Conservation (phyloP, 2,797 vertebrate genomes). For the Scarus forsteni region DNA sequence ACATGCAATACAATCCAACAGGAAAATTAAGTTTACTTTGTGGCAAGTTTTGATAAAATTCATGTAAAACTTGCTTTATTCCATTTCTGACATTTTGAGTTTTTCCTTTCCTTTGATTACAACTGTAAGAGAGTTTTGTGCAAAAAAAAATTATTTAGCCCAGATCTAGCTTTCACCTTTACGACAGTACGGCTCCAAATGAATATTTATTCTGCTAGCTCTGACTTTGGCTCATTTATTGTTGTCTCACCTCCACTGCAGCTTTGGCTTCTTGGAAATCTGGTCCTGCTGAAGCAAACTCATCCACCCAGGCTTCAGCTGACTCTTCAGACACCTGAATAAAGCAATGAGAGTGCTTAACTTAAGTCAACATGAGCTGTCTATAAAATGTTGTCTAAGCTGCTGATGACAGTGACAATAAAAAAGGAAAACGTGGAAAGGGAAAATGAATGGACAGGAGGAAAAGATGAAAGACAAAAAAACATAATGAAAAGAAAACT, state of each 20-base stretch:
- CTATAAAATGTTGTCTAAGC: constrained; percentile 15
- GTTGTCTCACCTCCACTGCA: constrained; percentile 92
- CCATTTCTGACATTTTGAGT: too few species aligned
- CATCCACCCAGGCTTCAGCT: constrained; percentile 97
- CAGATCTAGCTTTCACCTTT: too few species aligned
- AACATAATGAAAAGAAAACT: constrained; percentile 19
- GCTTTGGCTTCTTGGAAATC: constrained; percentile 98
- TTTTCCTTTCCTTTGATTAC: too few species aligned
- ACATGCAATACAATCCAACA: too few species aligned
- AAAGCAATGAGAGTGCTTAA: constrained; percentile 39
- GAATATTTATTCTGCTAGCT: constrained; percentile 5
- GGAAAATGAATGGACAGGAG: constrained; percentile 58
- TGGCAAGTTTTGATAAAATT: too few species aligned
- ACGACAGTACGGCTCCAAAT: background rate
- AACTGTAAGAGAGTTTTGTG: too few species aligned
- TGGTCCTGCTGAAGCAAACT: constrained; percentile 88
- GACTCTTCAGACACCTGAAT: constrained; percentile 90
- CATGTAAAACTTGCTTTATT: too few species aligned
- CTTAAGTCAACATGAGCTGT: constrained; percentile 10
- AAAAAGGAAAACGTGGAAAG: constrained; percentile 48
- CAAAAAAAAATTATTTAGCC: background rate
- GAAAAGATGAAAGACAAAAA: constrained; percentile 57
- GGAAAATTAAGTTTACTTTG: too few species aligned
- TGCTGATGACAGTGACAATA: constrained; percentile 23
- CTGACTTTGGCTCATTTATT: constrained; percentile 11